Evolutionary conservation across 2,113 vertebrate genomes (phyloP), one percentile per base, ranked within the genome.

Genomic region (Oryzias melastigma): DNA sequence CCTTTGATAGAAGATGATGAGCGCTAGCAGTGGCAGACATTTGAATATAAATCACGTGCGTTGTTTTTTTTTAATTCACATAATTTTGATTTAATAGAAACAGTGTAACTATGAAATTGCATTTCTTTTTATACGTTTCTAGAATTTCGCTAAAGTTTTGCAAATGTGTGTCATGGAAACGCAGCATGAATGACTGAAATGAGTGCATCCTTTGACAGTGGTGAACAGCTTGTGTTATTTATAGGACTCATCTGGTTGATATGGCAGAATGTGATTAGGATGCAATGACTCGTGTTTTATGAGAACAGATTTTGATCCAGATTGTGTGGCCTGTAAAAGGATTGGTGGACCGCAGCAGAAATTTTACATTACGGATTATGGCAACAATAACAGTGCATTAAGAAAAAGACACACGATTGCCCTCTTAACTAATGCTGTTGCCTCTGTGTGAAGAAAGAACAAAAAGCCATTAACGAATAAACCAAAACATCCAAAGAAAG

Each of bases 211-310:
- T 83, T 54, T 63, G 50, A 78, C 56, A 14, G 77, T 3, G 49
- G 66, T 55, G 13, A 56, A 65, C 66, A 71, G 80, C 68, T 40
- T 57, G 67, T 24, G 78, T 81, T 82, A 87, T 89, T 90, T 83
- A 82, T 88, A 48, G 70, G 60, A 43, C 65, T 77, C 6, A 25
- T 71, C 80, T 67, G 75, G 71, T 80, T 80, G 66, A 78, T 72
- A 75, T 67, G 58, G 60, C 82, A 79, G 75, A 87, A 84, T 71
- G 78, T 63, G 80, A 85, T 88, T 77, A 87, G 82, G 66, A 47
- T 18, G n/a, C 41, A 63, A 52, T n/a, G 48, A 66, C 73, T 61
- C 67, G 62, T 14, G 52, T 66, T 62, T 81, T 74, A 73, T 63
- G 75, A 77, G 73, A 73, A 71, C 68, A 77, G 71, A 70, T 71